Evolutionary conservation across 2,113 vertebrate species (phyloP), one percentile per base, ranked within the genome.

Genomic region (Psephotus haematonotus): DNA sequence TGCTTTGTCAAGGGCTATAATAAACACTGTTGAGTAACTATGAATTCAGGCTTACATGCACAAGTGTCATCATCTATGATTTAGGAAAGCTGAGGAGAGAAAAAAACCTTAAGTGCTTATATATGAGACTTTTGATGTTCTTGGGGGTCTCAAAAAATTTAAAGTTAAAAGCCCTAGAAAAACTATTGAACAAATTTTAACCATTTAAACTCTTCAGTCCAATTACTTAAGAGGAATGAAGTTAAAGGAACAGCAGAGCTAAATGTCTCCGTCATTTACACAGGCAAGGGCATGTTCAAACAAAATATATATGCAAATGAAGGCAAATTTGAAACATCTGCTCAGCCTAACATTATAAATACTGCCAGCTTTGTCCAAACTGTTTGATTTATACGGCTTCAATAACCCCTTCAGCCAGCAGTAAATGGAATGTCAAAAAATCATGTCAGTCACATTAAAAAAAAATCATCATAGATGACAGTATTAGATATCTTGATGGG

Each of bases 281-380:
- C 98, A 98, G 67, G 90, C 97, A 98, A 98, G 97, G 96, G 91
- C 96, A 98, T 90, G 92, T 96, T 98, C 97, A 98, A 98, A 98
- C 98, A 98, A 98, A 98, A 98, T 98, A 98, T 98, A 98, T 97
- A 99, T 98, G 98, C 98, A 99, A 99, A 99, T 99, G 97, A 98
- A 97, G 97, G 97, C 96, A 98, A 97, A 99, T 99, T 98, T 98
- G 94, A 98, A 98, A 98, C 99, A 99, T 99, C 99, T 99, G 99
- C 98, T 98, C 97, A 97, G 92, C 90, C 97, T 97, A 98, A 98
- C 98, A 98, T 97, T 94, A 96, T 97, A 98, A 98, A 98, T 97
- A 97, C 92, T 91, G 96, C 97, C 95, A 98, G 96, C 94, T 97
- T 97, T 95, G 97, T 97, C 97, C 97, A 97, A 98, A 98, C 76